These are phyloP conservation scores for Omphaloscelis lunosa DNA, from an alignment of 2,888 invertebrate species.

Conservation along the genomic window DNA sequence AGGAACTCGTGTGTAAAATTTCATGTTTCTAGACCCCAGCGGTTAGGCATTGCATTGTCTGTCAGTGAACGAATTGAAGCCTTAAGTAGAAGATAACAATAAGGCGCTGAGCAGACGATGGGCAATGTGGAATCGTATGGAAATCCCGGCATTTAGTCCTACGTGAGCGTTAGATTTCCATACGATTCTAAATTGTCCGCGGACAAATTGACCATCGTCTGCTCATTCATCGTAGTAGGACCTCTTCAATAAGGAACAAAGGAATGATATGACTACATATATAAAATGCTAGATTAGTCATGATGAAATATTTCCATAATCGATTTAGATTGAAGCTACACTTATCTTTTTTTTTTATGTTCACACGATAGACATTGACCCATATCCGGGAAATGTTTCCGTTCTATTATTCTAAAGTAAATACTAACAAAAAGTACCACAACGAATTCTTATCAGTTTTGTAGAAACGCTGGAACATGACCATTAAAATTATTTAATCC, in stretches of 20 bases:
- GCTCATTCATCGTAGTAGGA: background rate
- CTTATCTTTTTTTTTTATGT: slow-evolving; percentile 30
- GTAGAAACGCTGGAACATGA: slow-evolving; percentile 35
- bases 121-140: no score
- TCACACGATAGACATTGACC: slow-evolving; percentile 34
- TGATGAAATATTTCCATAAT: slow-evolving; percentile 20
- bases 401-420: slow-evolving; percentile 28
- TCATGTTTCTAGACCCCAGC: background rate
- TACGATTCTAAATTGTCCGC: no score
- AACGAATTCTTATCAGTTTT: slow-evolving; percentile 51
- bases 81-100: no score
- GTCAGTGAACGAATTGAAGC: background rate
- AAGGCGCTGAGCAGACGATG: no score
- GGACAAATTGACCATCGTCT: no score
- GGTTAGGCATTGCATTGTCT: background rate
- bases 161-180: no score
- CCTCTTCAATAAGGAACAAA: background rate
- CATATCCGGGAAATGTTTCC: slow-evolving; percentile 12
- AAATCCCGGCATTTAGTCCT: no score
- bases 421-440: slow-evolving; percentile 4
- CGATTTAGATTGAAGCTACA: slow-evolving; percentile 19
- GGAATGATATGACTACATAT: background rate
- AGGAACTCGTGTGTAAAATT: background rate
- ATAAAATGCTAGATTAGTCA: slow-evolving; percentile 1
- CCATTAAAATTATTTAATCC: slow-evolving; percentile 28